Percentiles rank a stretch among this genome's conserved stretches.
These are phyloP conservation scores for Meloidogyne exigua DNA, from an alignment of 1,140 invertebrate species.

Conservation along the genomic window DNA sequence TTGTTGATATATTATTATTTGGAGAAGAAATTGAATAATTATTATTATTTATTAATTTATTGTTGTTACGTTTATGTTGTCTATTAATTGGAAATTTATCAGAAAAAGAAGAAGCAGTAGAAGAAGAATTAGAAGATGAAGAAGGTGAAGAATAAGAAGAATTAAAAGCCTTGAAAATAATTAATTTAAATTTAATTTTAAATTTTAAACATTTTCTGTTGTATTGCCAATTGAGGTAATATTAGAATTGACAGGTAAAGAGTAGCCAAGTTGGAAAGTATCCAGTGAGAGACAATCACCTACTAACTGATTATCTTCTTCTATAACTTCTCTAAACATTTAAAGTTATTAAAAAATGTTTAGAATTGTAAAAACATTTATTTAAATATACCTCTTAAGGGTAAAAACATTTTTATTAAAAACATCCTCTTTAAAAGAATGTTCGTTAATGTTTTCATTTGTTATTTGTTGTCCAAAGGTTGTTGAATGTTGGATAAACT, in stretches of 20 bases:
- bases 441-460: background rate
- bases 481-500: background rate
- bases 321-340: background rate
- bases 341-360: background rate
- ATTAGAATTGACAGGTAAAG: background rate
- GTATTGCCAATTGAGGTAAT: background rate
- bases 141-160: background rate
- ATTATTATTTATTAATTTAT: no score
- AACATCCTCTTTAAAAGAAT: no score
- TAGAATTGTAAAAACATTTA: background rate
- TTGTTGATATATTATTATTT: background rate
- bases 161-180: background rate
- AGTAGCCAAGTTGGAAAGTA: background rate
- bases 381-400: background rate
- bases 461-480: background rate
- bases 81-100: no score
- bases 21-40: slow-evolving; percentile 22
- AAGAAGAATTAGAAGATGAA: background rate
- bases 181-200: background rate
- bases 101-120: background rate
- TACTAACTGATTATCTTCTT: background rate
- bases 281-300: background rate
- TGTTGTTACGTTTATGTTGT: no score
- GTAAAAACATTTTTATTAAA: background rate
- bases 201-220: background rate